These are phyloP conservation scores for Helostoma temminkii DNA, from an alignment of 2,797 vertebrate species.

Conservation along the genomic window DNA sequence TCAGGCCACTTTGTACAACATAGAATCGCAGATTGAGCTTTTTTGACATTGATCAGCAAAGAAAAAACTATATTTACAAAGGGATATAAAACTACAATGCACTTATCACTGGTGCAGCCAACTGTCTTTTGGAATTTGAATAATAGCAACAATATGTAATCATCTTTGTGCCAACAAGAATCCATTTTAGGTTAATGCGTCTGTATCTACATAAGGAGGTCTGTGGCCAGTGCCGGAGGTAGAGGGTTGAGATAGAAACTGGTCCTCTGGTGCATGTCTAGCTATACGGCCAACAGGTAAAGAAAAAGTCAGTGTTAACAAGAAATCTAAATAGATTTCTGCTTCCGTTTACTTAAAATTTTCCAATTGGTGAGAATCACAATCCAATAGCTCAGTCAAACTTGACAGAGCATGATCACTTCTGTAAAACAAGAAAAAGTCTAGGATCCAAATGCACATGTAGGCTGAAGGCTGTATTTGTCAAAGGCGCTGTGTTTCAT, in stretches of 20 bases:
- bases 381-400: background rate
- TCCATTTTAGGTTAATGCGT: background rate
- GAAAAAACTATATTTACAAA: background rate
- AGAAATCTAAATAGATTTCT: background rate
- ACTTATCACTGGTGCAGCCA: background rate
- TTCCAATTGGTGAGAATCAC: background rate
- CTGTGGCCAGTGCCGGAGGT: no score
- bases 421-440: background rate
- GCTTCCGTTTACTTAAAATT: no score
- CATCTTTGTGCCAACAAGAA: background rate
- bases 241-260: background rate
- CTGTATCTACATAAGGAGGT: background rate
- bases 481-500: background rate
- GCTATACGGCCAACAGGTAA: background rate
- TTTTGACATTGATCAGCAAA: conserved; percentile 44
- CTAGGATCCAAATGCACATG: background rate
- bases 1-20: conserved; percentile 11
- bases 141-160: background rate
- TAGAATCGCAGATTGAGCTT: conserved; percentile 39
- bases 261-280: background rate
- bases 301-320: conserved; percentile 8
- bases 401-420: background rate
- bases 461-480: background rate
- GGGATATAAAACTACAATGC: background rate
- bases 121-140: background rate